Percentiles rank a stretch among this genome's conserved stretches.
phyloP scores from a whole-genome alignment of 53 echinoderm and acorn worm species.

The Stichopus horrens region DNA sequence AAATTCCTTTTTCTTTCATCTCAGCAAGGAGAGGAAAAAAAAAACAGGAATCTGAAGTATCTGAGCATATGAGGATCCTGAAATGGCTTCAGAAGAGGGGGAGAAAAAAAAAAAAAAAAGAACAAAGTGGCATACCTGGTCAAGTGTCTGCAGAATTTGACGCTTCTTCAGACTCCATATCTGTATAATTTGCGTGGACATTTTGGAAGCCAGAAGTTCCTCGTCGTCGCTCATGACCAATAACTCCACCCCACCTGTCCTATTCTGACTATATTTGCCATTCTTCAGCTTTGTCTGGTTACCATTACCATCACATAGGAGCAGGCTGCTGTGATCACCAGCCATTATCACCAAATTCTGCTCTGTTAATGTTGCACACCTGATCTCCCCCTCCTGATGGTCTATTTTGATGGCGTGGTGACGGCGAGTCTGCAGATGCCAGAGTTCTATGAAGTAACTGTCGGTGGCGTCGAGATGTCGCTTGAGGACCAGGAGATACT shows the following conservation, averaged over 20 bases:
- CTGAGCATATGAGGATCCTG: too few species aligned
- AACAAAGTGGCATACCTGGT: constrained; percentile 9
- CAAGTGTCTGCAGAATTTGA: constrained; percentile 6
- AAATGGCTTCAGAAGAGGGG: too few species aligned
- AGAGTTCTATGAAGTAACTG: constrained; percentile 26
- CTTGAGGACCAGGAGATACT: constrained; percentile 35
- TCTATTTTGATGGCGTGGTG: constrained; percentile 41
- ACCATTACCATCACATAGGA: constrained; percentile 13
- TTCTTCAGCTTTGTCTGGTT: constrained; percentile 9
- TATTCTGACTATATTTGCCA: not conserved
- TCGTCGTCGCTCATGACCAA: constrained; percentile 34
- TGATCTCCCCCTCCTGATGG: not conserved
- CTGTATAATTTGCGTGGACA: not conserved
- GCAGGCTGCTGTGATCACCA: not conserved
- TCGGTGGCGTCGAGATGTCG: not conserved
- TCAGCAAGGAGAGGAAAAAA: too few species aligned
- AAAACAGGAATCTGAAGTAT: too few species aligned
- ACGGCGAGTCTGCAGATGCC: constrained; percentile 24
- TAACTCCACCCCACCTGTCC: not conserved
- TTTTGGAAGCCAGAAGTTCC: constrained; percentile 32
- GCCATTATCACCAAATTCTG: constrained; percentile 29
- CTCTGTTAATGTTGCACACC: constrained; percentile 26
- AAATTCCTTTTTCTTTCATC: too few species aligned
- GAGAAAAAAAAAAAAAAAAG: too few species aligned
- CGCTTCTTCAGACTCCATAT: constrained; percentile 15